A percentile compares a stretch with the other conserved stretches of the same genome.
Evolutionary conservation across 2,888 invertebrate genomes (phyloP).

Genomic region (Dromius quadrimaculatus): DNA sequence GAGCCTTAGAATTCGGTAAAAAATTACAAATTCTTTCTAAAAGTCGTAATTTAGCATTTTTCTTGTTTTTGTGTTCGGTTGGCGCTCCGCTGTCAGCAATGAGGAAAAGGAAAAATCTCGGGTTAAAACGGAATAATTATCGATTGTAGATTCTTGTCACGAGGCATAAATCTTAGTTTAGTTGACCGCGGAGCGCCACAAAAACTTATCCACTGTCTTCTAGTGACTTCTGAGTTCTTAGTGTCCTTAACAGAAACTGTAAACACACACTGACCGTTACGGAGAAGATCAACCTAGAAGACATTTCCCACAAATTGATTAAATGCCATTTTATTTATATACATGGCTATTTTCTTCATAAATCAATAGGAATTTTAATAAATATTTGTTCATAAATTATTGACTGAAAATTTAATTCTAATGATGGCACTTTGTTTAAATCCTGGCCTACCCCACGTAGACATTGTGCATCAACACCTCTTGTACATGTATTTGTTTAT

Average conservation of each 20-base stretch:
- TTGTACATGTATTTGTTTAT: background rate
- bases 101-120: slow-evolving; percentile 13
- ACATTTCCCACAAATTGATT: no score
- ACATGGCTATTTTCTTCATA: no score
- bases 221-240: no score
- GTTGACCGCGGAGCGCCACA: slow-evolving; percentile 26
- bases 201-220: slow-evolving; percentile 33
- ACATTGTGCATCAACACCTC: background rate
- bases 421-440: background rate
- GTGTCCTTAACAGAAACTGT: slow-evolving; percentile 46
- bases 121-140: slow-evolving; percentile 46
- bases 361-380: no score
- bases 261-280: no score
- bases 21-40: no score
- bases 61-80: no score
- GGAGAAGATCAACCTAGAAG: no score
- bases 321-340: no score
- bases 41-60: no score
- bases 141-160: slow-evolving; percentile 46
- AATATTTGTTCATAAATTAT: background rate
- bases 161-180: slow-evolving; percentile 47
- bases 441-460: slow-evolving; percentile 24
- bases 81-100: background rate
- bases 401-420: background rate
- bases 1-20: no score